Base-by-base conservation (phyloP, 2,888 invertebrate species). In the Apomyelois bistriatella region DNA sequence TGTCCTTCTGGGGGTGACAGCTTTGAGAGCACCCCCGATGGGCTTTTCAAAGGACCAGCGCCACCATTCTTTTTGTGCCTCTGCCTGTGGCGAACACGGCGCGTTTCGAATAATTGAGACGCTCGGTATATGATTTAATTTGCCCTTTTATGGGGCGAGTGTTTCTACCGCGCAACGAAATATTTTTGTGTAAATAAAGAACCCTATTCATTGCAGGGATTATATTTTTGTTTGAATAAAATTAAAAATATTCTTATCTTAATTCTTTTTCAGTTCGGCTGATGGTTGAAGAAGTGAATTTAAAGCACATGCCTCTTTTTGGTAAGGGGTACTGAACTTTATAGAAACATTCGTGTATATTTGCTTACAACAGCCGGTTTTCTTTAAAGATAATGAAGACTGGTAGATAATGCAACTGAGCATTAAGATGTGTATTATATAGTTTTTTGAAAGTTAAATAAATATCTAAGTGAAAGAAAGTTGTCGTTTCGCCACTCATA, bases 21-120 rank as follows among this genome's bases (percentile, higher is more conserved):
- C 77, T 84, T 82, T 79, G 81, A 86, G 83, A 83, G 79, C 76
- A 65, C 82, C 82, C 76, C 85, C 81, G 79, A 79, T 82, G 81
- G 76, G 85, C 75, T 74, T 86, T 88, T 87, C 83, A 89, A 88
- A 87, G 87, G 82, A 86, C 85, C 79, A 84, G 77, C 79, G 73
- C 72, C 76, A 75, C 76, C 74, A 81, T 86, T 84, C 79, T 84
- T 88, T 87, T 84, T 85, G 77, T 78, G 75, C 73, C 80, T 57
- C 57, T 79, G 79, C 75, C 74, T 68, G 73, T 80, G 72, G 74
- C 79, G 76, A 75, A 72, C 70, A 77, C 75, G 75, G 78, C 79
- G 79, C 77, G 76, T 82, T 85, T 79, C 77, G 78, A 83, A 88
- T 87, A 88, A 89, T 85, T 86, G 85, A 88, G 85, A 84, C 75